These are phyloP conservation scores for Callyntrura guangdongensis DNA, from an alignment of 2,888 invertebrate species.

Conservation along the genomic window DNA sequence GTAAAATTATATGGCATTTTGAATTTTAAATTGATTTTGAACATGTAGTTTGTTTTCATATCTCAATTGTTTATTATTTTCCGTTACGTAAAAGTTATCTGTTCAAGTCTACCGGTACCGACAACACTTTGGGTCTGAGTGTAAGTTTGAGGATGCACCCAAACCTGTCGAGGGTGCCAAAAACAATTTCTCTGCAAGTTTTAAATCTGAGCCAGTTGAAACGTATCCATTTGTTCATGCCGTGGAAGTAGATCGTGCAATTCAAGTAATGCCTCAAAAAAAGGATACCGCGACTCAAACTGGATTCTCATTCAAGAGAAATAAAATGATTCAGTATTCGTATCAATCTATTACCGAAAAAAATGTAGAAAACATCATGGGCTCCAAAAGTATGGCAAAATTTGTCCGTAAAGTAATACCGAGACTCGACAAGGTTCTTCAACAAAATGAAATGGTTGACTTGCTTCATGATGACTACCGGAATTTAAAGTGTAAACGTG, in stretches of 20 bases:
- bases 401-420: conserved; percentile 79
- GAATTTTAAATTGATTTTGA: too few species aligned
- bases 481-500: conserved; percentile 80
- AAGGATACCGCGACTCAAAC: conserved; percentile 81
- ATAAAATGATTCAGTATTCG: conserved; percentile 84
- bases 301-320: conserved; percentile 83
- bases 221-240: conserved; percentile 74
- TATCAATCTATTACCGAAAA: conserved; percentile 77
- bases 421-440: conserved; percentile 78
- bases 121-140: conserved; percentile 73
- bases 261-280: conserved; percentile 82
- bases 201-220: conserved; percentile 78
- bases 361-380: conserved; percentile 77
- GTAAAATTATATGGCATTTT: conserved; percentile 62
- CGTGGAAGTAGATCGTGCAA: conserved; percentile 80
- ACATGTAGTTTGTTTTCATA: too few species aligned
- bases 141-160: conserved; percentile 76
- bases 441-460: conserved; percentile 84
- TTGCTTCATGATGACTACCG: conserved; percentile 82
- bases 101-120: conserved; percentile 73
- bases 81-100: conserved; percentile 61
- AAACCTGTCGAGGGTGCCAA: conserved; percentile 37
- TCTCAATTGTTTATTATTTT: too few species aligned
- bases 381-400: conserved; percentile 75
- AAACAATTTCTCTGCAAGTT: conserved; percentile 66